Evolutionary conservation across 1,140 invertebrate species (phyloP).

Genomic region (Hypsibius dujardini): DNA sequence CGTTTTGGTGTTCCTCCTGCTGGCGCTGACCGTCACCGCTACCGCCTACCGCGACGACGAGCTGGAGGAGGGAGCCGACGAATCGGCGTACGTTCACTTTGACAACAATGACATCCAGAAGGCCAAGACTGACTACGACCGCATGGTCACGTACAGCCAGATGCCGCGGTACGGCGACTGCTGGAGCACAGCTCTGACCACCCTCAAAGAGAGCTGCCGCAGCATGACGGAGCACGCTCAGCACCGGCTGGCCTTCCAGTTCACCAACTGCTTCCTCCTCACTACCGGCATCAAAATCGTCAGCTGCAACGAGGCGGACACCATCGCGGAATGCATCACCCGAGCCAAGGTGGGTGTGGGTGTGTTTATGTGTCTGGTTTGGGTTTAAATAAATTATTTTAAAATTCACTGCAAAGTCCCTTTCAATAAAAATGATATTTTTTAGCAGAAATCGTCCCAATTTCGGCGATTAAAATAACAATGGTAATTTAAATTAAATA

Average conservation of each 20-base stretch:
- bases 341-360: slow-evolving; percentile 23
- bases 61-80: no score
- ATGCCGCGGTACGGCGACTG: slow-evolving; percentile 43
- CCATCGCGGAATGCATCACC: slow-evolving; percentile 38
- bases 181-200: slow-evolving; percentile 41
- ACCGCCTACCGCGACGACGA: no score
- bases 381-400: no score
- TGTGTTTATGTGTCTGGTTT: no score
- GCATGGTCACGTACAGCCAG: slow-evolving; percentile 26
- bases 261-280: slow-evolving; percentile 48
- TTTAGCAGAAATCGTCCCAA: no score
- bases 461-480: no score
- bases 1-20: no score
- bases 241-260: slow-evolving; percentile 41
- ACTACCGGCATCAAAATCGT: slow-evolving; percentile 40
- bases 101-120: background rate
- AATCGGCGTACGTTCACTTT: no score
- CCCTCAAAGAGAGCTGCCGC: slow-evolving; percentile 40
- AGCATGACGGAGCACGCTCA: slow-evolving; percentile 43
- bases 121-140: slow-evolving; percentile 28
- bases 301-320: slow-evolving; percentile 35
- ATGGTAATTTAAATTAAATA: no score
- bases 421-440: no score
- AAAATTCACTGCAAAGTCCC: no score
- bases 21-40: no score